Evolutionary conservation across 2,888 invertebrate species (phyloP).

Genomic region (Synanthedon myopaeformis): DNA sequence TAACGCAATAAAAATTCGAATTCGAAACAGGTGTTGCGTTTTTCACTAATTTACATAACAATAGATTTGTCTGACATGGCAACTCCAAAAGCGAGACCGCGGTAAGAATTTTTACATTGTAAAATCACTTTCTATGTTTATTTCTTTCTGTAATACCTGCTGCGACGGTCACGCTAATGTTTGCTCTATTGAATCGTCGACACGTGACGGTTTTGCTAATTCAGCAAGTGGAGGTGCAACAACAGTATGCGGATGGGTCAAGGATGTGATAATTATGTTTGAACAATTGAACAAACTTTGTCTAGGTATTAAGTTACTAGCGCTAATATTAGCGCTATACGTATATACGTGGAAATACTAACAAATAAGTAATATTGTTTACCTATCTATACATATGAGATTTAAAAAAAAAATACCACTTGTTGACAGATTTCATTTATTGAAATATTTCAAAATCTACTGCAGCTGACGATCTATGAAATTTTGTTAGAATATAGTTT

Average conservation of each 20-base stretch:
- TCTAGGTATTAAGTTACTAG: neutral
- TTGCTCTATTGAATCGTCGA: conserved; percentile 15
- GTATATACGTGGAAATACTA: no score
- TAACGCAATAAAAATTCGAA: conserved; percentile 2
- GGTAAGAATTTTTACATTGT: conserved; percentile 7
- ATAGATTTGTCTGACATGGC: conserved; percentile 3
- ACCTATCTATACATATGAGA: no score
- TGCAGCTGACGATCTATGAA: no score
- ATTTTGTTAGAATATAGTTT: no score
- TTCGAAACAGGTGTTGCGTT: conserved; percentile 3
- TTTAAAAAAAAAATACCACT: no score
- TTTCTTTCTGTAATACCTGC: conserved; percentile 12
- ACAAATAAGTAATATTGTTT: no score
- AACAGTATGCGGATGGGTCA: conserved; percentile 20
- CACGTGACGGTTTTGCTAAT: conserved; percentile 26
- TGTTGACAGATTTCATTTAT: no score
- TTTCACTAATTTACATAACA: conserved; percentile 7
- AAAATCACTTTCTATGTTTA: conserved; percentile 18
- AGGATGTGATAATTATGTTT: conserved; percentile 13
- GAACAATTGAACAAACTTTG: neutral
- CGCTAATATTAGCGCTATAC: no score
- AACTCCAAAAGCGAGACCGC: conserved; percentile 9
- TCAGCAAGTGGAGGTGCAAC: conserved; percentile 2
- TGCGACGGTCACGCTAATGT: conserved; percentile 23
- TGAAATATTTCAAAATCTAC: no score